Conservation (phyloP, 2,797 vertebrate genomes). For the Picus viridis region DNA sequence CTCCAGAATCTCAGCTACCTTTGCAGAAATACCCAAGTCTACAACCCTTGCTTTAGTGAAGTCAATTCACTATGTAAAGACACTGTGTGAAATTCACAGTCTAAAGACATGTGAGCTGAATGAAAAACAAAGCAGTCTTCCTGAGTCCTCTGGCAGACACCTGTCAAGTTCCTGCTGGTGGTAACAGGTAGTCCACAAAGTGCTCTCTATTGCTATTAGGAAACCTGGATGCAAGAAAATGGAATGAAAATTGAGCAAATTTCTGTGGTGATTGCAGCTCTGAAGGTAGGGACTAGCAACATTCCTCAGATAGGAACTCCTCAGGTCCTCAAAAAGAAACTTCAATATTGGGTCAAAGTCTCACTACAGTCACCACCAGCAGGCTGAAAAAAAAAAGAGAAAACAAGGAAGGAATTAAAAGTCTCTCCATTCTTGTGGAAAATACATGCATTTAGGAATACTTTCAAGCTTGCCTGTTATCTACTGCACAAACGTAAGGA, state of each 20-base stretch:
- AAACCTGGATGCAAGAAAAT: conserved; percentile 27
- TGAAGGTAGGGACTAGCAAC: background rate
- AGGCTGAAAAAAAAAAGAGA: background rate
- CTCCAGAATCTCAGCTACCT: background rate
- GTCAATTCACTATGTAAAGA: background rate
- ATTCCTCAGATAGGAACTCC: background rate
- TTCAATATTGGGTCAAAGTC: background rate
- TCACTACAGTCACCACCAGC: background rate
- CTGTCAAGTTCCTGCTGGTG: background rate
- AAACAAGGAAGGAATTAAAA: background rate
- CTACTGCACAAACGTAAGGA: background rate
- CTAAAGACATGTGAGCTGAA: background rate
- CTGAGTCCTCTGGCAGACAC: background rate
- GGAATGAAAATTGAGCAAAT: conserved; percentile 27
- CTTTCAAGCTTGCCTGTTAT: background rate
- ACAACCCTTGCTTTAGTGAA: background rate
- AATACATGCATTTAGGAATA: background rate
- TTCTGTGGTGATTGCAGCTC: background rate
- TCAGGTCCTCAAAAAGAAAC: background rate
- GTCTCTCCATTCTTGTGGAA: background rate
- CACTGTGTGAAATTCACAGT: too few relatives aligned
- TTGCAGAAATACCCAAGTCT: background rate
- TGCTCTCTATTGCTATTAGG: background rate
- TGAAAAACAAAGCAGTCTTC: background rate
- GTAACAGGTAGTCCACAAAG: background rate